Evolutionary conservation across 1,140 invertebrate genomes (phyloP), one percentile per base, ranked within the genome.

Genomic region (Drosophila ohnishii): DNA sequence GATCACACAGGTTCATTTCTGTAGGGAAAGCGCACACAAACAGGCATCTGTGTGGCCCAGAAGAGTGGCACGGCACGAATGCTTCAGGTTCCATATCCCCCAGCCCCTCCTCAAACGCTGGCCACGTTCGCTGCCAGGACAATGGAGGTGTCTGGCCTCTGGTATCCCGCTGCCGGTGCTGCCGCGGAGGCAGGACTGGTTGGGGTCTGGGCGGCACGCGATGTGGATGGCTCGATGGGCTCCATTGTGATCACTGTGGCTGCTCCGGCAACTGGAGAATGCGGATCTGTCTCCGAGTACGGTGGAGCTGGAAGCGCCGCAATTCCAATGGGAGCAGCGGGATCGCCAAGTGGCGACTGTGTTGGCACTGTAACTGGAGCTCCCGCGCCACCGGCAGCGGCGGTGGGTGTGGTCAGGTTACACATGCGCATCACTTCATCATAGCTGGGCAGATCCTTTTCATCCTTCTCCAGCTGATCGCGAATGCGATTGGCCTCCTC

Each of bases 401-500:
- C 64, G n/a, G 84, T 89, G 8, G 89, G 84, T 5, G 78, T 62
- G 13, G 80, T 75, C 14, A 90, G 66, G 55, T 85, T 90, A 35
- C 80, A 84, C 81, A 91, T 91, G n/a, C 90, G 87, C 87, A 91
- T 91, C 11, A 91, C 90, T 28, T 91, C 90, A 30, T 91, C 90
- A 40, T 91, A 91, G 57, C 90, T 86, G 42, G 90, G 90, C 62
- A 91, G 62, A 16, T 91, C 90, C 55, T 91, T 91, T 10, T 91
- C 90, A 53, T 91, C 90, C 55, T 91, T 91, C 14, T 91, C 87
- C 39, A 90, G 61, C 59, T 91, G 90, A 10, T 90, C 83, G 9
- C 86, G 90, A 28, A 91, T 91, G 47, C 90, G 86, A 22, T 82
- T 85, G 3, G 90, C 83, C 47, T 91, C 90, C 28, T 62, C 78